Conservation (phyloP, 1,140 invertebrate species). For the Pseudomyrmex gracilis region DNA sequence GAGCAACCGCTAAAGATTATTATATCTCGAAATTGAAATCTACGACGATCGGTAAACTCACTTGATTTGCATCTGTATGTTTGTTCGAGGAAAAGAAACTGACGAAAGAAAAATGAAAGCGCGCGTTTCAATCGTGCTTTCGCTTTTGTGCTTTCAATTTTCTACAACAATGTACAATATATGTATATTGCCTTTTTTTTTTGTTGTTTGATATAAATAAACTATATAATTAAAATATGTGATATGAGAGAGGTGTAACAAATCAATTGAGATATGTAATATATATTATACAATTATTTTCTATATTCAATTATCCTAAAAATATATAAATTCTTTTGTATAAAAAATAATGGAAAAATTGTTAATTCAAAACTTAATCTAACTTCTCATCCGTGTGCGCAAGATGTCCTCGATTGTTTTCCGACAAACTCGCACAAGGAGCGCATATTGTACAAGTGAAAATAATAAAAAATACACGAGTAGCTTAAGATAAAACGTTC, state of each 20-base stretch:
- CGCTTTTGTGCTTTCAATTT: not conserved
- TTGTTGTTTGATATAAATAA: conserved; percentile 3
- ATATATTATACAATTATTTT: not conserved
- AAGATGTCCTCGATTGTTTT: no score
- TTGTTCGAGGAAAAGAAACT: not conserved
- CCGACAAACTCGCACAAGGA: no score
- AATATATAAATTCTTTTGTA: no score
- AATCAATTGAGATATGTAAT: conserved; percentile 27
- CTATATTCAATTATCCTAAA: conserved; percentile 8
- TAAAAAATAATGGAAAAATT: not conserved
- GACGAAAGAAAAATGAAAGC: not conserved
- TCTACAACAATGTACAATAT: not conserved
- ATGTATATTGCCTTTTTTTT: not conserved
- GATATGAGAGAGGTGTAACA: not conserved
- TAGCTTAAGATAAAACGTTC: no score
- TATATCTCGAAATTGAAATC: conserved; percentile 43
- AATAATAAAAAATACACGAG: no score
- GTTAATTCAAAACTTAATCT: conserved; percentile 16
- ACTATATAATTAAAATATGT: not conserved
- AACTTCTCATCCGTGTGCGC: conserved; percentile 6
- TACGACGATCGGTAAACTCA: conserved; percentile 38
- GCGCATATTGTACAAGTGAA: no score
- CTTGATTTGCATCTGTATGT: conserved; percentile 22
- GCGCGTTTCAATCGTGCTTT: not conserved
- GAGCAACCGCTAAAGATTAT: conserved; percentile 54